Evolutionary conservation across 2,888 invertebrate species (phyloP).

Genomic region (Pegoplata infirma): DNA sequence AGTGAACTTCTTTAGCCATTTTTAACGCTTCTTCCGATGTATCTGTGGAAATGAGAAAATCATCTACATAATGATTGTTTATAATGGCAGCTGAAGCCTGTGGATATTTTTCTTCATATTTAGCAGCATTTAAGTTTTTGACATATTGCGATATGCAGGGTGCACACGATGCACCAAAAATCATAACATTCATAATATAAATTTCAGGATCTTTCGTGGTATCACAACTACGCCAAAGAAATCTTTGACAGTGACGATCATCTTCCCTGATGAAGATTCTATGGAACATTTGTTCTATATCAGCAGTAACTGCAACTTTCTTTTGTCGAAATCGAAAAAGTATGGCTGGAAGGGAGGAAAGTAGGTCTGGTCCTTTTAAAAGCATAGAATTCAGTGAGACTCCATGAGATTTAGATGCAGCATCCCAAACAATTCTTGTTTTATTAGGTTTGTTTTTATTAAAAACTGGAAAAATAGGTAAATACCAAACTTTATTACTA

Average conservation of each 20-base stretch:
- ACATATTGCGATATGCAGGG: constrained; percentile 35
- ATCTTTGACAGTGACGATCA: constrained; percentile 31
- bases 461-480: constrained; percentile 65
- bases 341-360: constrained; percentile 50
- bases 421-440: too few species aligned
- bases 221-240: constrained; percentile 38
- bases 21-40: constrained; percentile 19
- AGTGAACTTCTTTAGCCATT: constrained; percentile 9
- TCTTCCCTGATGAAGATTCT: constrained; percentile 35
- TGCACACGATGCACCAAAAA: constrained; percentile 37
- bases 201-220: constrained; percentile 15
- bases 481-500: constrained; percentile 62
- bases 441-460: too few species aligned
- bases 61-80: too few species aligned
- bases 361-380: constrained; percentile 48
- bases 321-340: constrained; percentile 54
- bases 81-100: constrained; percentile 22
- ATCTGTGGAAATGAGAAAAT: constrained; percentile 16
- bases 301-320: constrained; percentile 47
- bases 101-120: constrained; percentile 19
- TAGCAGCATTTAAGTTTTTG: constrained; percentile 32
- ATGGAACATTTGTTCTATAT: constrained; percentile 62
- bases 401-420: constrained; percentile 39
- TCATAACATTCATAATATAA: too few species aligned
- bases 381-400: constrained; percentile 52